phyloP scores from a whole-genome alignment of 2,113 vertebrate species.

The Chelonoidis abingdonii region DNA sequence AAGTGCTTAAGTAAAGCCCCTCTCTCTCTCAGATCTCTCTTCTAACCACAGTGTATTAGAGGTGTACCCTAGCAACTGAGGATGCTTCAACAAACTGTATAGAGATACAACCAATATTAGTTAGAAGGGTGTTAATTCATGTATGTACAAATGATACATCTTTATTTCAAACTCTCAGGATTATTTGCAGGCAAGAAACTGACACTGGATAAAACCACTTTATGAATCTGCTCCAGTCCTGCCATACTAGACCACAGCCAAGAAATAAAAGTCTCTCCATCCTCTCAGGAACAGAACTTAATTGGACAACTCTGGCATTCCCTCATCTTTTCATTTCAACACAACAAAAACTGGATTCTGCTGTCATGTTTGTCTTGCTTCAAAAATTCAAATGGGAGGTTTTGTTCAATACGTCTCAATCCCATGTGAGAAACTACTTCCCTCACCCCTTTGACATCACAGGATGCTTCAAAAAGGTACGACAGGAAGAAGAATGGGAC shows the following conservation, averaged over 20 bases:
- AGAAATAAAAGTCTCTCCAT: constrained; percentile 15
- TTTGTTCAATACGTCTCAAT: constrained; percentile 26
- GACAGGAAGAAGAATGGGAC: constrained; percentile 31
- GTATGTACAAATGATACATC: constrained; percentile 59
- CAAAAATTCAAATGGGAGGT: constrained; percentile 35
- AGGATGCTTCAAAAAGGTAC: constrained; percentile 51
- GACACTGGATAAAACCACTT: neutral
- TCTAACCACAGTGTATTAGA: constrained; percentile 2
- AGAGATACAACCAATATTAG: constrained; percentile 38
- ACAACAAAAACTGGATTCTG: neutral
- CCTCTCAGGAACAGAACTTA: neutral
- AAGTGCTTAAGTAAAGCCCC: neutral
- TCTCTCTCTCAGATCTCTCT: neutral
- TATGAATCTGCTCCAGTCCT: constrained; percentile 4
- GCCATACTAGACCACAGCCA: constrained; percentile 14
- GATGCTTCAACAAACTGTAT: constrained; percentile 23
- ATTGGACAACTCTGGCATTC: constrained; percentile 20
- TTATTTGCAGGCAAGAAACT: constrained; percentile 49
- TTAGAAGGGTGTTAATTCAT: constrained; percentile 30
- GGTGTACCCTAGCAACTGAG: neutral
- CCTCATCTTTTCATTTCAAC: neutral
- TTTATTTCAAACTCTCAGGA: constrained; percentile 52
- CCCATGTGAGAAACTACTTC: neutral
- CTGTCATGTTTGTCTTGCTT: neutral
- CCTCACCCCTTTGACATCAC: constrained; percentile 40